These are phyloP conservation scores for Dicycla oo DNA, from an alignment of 2,888 invertebrate genomes.

Conservation along the genomic window DNA sequence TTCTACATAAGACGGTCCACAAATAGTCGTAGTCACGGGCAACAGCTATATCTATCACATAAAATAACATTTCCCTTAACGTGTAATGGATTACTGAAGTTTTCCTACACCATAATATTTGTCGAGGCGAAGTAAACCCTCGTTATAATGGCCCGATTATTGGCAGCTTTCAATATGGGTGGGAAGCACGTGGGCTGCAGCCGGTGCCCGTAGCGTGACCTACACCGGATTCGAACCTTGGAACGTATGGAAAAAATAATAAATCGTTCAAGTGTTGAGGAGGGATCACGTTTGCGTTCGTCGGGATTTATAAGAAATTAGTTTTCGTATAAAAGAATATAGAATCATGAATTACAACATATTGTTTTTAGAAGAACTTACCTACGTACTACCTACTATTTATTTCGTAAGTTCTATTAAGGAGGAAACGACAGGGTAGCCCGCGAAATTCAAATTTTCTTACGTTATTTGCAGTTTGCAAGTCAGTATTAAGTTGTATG, in stretches of 20 bases:
- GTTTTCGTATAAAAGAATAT: conserved; percentile 15
- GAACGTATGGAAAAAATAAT: conserved; percentile 52
- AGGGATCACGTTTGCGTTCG: conserved; percentile 47
- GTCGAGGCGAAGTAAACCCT: conserved; percentile 56
- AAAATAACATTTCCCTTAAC: conserved; percentile 36
- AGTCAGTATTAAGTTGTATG: too few species aligned
- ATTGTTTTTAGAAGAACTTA: neutral
- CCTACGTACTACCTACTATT: neutral
- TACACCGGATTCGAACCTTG: conserved; percentile 49
- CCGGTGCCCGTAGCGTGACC: conserved; percentile 71
- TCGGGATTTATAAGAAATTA: conserved; percentile 35
- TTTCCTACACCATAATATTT: conserved; percentile 62
- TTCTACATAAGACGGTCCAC: too few species aligned
- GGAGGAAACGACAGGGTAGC: too few species aligned
- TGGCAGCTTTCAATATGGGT: conserved; percentile 69
- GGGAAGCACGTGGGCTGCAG: conserved; percentile 72
- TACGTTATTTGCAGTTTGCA: too few species aligned
- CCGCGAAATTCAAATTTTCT: too few species aligned
- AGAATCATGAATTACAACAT: neutral
- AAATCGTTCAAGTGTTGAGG: conserved; percentile 39
- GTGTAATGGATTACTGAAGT: conserved; percentile 63
- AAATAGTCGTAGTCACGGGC: neutral
- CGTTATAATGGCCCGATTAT: conserved; percentile 62
- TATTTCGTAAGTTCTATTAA: neutral
- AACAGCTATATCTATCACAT: neutral